phyloP scores from a whole-genome alignment of 2,113 vertebrate species.

The Festucalex cinctus region DNA sequence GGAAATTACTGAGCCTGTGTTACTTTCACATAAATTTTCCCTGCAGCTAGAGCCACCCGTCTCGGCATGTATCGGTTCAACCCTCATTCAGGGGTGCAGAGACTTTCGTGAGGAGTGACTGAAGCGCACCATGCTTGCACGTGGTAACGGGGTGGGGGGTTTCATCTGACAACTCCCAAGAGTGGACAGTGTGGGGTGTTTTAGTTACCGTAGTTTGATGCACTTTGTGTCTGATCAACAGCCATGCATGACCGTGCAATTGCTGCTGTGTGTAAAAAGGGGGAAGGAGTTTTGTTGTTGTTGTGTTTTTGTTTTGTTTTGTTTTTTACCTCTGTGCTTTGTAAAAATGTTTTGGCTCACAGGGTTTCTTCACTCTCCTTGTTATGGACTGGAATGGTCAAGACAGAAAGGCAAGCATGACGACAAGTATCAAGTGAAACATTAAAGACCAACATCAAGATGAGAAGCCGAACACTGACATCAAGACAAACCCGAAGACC shows the following conservation, averaged over 20 bases:
- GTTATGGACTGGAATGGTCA: conserved; percentile 13
- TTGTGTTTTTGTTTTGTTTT: conserved; percentile 28
- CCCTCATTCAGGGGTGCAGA: conserved; percentile 18
- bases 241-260: conserved; percentile 58
- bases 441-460: neutral
- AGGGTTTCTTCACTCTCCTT: conserved; percentile 43
- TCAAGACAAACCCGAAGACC: neutral
- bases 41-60: conserved; percentile 48
- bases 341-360: conserved; percentile 54
- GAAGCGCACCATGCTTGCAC: conserved; percentile 13
- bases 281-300: conserved; percentile 27
- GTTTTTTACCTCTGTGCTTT: conserved; percentile 41
- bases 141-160: neutral
- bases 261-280: conserved; percentile 38
- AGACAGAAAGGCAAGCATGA: neutral
- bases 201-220: conserved; percentile 39
- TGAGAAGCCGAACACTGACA: neutral
- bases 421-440: neutral
- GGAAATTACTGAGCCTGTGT: conserved; percentile 71
- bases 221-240: conserved; percentile 55
- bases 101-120: conserved; percentile 37
- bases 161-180: conserved; percentile 27
- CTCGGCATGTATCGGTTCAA: neutral
- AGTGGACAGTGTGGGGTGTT: conserved; percentile 16
- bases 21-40: conserved; percentile 77